Evolutionary conservation across 2,888 invertebrate species (phyloP), one percentile per base, ranked within the genome.

Genomic region (Parasteatoda lunata): DNA sequence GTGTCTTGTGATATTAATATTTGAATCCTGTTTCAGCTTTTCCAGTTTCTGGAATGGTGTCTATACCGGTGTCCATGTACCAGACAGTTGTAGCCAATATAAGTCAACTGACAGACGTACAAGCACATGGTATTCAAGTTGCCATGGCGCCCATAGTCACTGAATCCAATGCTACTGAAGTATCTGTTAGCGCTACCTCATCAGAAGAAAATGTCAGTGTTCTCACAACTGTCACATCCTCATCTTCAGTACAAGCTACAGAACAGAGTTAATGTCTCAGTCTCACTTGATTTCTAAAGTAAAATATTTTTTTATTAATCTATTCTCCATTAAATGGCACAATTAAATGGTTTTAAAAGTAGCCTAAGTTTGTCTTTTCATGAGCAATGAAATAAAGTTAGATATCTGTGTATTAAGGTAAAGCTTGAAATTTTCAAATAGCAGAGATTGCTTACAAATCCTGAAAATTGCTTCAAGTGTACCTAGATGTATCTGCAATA

Each of bases 11-110:
- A 30, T 30, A 30, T 30, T 30, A 30, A 30, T 30, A 30, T 30
- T 30, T 30, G 2, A 30, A 4, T 76, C 70, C 8, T 30, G 3
- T 81, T 88, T 6, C 69, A 90, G 90, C 90, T 45, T 91, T 90
- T 88, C 90, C 90, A 90, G 97, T 97, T 91, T 96, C 97, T 91
- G 97, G 97, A 88, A 97, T 98, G 93, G 97, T 98, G 92, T 97
- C 98, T 81, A 96, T 98, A 90, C 98, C 98, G 82, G 97, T 98
- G 89, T 96, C 97, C 89, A 97, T 98, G 96, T 98, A 98, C 93
- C 98, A 98, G 93, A 96, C 97, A 88, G 97, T 98, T 94, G 96
- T 97, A 91, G 96, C 97, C n/a, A 90, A 89, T 72, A 89, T 91
- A 65, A 89, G 90, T 45, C 89, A 90, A 68, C 84, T 90, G 59